These are phyloP conservation scores for Trissoscelio sp. DNA, from an alignment of 2,888 invertebrate species.

Conservation along the genomic window DNA sequence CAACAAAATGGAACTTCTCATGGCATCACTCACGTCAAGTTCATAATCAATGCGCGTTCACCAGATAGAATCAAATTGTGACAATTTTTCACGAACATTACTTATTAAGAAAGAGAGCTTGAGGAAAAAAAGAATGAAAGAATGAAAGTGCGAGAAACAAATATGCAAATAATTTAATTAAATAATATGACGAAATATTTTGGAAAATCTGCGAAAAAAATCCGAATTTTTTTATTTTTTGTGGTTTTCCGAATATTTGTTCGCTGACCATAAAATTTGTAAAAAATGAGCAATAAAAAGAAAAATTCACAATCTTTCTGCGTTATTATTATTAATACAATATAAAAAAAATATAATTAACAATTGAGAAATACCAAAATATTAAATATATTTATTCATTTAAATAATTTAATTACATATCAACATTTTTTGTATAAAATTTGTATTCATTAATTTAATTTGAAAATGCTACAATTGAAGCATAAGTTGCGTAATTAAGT, in stretches of 20 bases:
- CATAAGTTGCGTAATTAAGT: no score
- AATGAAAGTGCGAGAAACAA: neutral
- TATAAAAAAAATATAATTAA: no score
- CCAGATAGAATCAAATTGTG: slow-evolving; percentile 32
- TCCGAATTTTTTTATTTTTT: slow-evolving; percentile 11
- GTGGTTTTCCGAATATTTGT: slow-evolving; percentile 22
- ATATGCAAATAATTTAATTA: slow-evolving; percentile 23
- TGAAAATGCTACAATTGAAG: no score
- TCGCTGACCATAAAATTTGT: slow-evolving; percentile 29
- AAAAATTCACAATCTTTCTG: neutral
- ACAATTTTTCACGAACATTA: slow-evolving; percentile 12
- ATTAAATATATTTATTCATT: no score
- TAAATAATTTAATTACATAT: no score
- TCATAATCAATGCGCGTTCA: slow-evolving; percentile 86
- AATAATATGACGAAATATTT: neutral
- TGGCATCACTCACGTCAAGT: slow-evolving; percentile 92
- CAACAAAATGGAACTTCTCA: slow-evolving; percentile 97
- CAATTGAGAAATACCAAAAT: no score
- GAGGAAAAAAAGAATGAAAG: neutral
- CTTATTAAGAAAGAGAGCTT: neutral
- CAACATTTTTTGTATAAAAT: no score
- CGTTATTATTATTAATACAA: no score
- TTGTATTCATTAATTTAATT: no score
- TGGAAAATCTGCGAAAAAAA: slow-evolving; percentile 13
- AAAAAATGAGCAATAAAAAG: slow-evolving; percentile 53